Conservation (phyloP, 2,797 vertebrate genomes). For the Rhadinocentrus ornatus region DNA sequence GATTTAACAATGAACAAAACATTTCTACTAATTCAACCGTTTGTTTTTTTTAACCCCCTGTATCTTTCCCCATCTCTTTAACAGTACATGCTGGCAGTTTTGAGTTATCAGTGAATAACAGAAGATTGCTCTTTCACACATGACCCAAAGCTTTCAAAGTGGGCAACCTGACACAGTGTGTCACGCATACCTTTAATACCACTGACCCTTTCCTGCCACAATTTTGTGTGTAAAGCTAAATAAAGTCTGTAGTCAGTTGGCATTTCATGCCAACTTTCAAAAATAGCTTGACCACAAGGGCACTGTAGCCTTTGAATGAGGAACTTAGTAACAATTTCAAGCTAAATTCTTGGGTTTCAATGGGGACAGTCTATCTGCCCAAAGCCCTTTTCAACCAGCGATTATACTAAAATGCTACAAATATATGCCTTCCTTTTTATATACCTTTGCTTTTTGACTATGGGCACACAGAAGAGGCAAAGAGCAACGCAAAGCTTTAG, state of each 20-base stretch:
- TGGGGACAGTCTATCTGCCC: background rate
- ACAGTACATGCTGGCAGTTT: conserved; percentile 52
- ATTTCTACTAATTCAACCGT: background rate
- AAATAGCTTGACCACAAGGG: conserved; percentile 33
- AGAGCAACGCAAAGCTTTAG: background rate
- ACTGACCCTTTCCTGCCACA: conserved; percentile 28
- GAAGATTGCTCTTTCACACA: conserved; percentile 37
- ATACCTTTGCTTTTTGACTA: background rate
- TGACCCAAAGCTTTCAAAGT: conserved; percentile 17
- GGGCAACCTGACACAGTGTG: conserved; percentile 16
- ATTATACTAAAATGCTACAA: background rate
- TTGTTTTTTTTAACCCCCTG: background rate
- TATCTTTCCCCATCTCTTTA: background rate
- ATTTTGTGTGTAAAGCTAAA: conserved; percentile 14
- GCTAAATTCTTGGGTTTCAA: background rate
- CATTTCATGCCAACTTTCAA: conserved; percentile 21
- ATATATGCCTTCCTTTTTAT: background rate
- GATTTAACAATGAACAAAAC: background rate
- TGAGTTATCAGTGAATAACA: conserved; percentile 35
- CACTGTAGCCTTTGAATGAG: conserved; percentile 1
- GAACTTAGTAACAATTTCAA: conserved; percentile 12
- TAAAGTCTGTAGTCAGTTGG: conserved; percentile 33
- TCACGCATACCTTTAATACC: conserved; percentile 14
- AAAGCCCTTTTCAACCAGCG: background rate
- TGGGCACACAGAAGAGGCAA: background rate